Evolutionary conservation across 2,797 vertebrate species (phyloP), one percentile per base, ranked within the genome.

Genomic region (Enteromius unitaeniatus): DNA sequence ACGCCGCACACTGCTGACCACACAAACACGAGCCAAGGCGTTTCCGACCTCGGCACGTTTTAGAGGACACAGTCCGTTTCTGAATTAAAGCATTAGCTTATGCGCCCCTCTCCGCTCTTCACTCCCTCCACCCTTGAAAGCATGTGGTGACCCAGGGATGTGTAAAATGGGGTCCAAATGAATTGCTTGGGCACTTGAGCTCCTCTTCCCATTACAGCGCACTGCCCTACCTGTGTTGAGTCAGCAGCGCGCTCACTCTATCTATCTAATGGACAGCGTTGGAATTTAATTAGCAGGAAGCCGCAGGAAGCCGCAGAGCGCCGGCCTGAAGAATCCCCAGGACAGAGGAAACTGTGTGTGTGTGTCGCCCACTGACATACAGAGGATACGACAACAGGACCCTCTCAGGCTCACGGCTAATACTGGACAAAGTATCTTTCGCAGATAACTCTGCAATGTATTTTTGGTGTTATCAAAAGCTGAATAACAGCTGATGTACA

Each of bases 251-350:
- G 88, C 95, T 95, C 96, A 93, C 96, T 97, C 96, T 94, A 96
- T 97, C 95, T 95, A 95, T 96, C 97, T 99, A 98, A 98, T 97
- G 97, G 97, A 97, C 96, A 94, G 95, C 95, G 93, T 95, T 95
- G 96, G 96, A 98, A 98, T 98, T 99, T 97, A 97, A 99, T 99
- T 98, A 98, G 96, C 95, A 96, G 96, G 96, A 96, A 95, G 96
- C 96, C 95, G 96, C 95, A 96, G 96, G 96, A 96, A 95, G 96
- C 96, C 95, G 96, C 94, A 93, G 93, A 94, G 92, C 85, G 86
- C 88, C 88, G 86, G 88, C 82, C 89, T 83, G 87, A 92, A 91
- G 85, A 90, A 88, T 89, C 88, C 85, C 88, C 69, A 47, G 87
- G 91, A 90, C 84, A 83, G 76, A 83, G 85, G 86, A 76, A 70